Conservation (phyloP, 2,797 vertebrate genomes). For the Enteromius fasciolatus region DNA sequence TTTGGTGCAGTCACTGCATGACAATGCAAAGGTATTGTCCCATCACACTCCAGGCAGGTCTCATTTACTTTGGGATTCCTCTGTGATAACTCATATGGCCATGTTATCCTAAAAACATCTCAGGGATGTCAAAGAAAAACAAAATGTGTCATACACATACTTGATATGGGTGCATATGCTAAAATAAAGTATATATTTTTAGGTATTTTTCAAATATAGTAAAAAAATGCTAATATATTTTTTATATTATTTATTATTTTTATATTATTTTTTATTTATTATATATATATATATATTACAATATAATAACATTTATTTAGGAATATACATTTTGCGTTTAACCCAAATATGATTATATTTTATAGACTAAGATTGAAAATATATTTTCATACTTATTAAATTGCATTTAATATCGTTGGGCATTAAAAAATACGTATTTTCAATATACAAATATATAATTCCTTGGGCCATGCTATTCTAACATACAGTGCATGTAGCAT, state of each 20-base stretch:
- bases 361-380: background rate
- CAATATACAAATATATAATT: background rate
- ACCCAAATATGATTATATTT: background rate
- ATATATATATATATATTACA: too few relatives aligned
- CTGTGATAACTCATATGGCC: constrained; percentile 38
- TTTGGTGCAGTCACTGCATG: constrained; percentile 59
- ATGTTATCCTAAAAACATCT: constrained; percentile 42
- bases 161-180: background rate
- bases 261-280: too few relatives aligned
- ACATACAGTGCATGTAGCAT: background rate
- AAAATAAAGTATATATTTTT: background rate
- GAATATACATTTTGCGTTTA: background rate
- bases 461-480: background rate
- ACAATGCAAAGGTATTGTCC: constrained; percentile 58
- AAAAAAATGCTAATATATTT: background rate
- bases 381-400: background rate
- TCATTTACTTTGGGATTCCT: constrained; percentile 44
- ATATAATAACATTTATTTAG: too few relatives aligned
- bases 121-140: constrained; percentile 35
- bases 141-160: background rate
- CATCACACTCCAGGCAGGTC: constrained; percentile 45
- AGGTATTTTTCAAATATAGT: background rate
- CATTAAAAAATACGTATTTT: background rate
- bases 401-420: background rate
- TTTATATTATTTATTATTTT: too few relatives aligned